A percentile compares a stretch with the other conserved stretches of the same genome.
phyloP scores from a whole-genome alignment of 2,797 vertebrate genomes.

The Gambusia yucatana region DNA sequence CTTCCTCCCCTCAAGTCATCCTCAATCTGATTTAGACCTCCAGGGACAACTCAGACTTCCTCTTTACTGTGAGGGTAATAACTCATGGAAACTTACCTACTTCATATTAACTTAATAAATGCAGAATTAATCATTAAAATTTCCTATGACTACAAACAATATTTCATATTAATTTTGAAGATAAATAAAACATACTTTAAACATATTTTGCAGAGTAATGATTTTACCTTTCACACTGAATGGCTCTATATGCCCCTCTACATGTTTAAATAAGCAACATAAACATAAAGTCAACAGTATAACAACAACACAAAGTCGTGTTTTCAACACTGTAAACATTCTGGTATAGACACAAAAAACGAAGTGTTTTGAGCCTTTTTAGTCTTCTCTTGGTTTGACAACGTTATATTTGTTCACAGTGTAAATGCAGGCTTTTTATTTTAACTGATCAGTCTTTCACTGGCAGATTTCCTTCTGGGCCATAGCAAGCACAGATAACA shows the following conservation, averaged over 20 bases:
- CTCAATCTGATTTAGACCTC: constrained; percentile 42
- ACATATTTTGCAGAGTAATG: not conserved
- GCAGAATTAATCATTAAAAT: constrained; percentile 27
- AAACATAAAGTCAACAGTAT: too few species aligned
- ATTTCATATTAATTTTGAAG: not conserved
- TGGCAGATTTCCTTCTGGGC: not conserved
- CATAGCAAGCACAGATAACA: not conserved
- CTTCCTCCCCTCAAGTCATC: constrained; percentile 29
- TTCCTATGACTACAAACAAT: not conserved
- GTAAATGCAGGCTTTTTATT: not conserved
- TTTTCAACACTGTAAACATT: not conserved
- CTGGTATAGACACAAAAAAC: not conserved
- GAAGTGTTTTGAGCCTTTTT: not conserved
- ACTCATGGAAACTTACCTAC: constrained; percentile 37
- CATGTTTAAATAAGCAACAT: not conserved
- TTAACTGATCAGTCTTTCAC: not conserved
- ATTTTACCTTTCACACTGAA: not conserved
- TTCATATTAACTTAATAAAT: constrained; percentile 55
- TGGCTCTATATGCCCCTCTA: not conserved
- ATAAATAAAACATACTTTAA: not conserved
- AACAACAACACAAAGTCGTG: too few species aligned
- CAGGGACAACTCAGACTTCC: constrained; percentile 28
- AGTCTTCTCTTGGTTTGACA: not conserved
- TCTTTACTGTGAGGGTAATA: constrained; percentile 12
- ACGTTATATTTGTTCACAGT: not conserved